These are phyloP conservation scores for Nipponacmea schrenckii DNA, from an alignment of 2,888 invertebrate genomes.

Conservation along the genomic window DNA sequence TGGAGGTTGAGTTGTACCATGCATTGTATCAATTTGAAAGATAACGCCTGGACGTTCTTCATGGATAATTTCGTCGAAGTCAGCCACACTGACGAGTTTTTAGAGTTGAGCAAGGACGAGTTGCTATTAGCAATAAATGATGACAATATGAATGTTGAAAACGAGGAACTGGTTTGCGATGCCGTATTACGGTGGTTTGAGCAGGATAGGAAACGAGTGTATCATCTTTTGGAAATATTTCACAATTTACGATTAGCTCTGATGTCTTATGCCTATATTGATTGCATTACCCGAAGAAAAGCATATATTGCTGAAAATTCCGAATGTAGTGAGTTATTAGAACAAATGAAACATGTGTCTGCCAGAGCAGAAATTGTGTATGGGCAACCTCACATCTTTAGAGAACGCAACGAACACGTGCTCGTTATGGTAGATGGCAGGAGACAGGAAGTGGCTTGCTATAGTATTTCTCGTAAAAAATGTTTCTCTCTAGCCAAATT, in stretches of 20 bases:
- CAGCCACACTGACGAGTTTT: slow-evolving; percentile 60
- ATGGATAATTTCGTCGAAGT: slow-evolving; percentile 57
- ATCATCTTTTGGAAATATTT: slow-evolving; percentile 70
- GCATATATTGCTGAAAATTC: slow-evolving; percentile 21
- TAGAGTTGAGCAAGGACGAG: slow-evolving; percentile 67
- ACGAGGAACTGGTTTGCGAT: slow-evolving; percentile 70
- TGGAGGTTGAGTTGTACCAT: slow-evolving; percentile 71
- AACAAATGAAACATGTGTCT: slow-evolving; percentile 16
- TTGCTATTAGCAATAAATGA: slow-evolving; percentile 69
- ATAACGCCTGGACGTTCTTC: slow-evolving; percentile 68
- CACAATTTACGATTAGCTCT: slow-evolving; percentile 68
- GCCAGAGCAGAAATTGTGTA: slow-evolving; percentile 12
- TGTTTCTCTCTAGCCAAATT: slow-evolving; percentile 36
- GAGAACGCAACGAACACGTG: slow-evolving; percentile 32
- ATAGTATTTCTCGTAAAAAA: slow-evolving; percentile 34
- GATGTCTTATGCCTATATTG: slow-evolving; percentile 27
- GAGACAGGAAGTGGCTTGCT: slow-evolving; percentile 36
- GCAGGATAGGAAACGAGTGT: slow-evolving; percentile 63
- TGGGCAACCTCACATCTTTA: slow-evolving; percentile 14
- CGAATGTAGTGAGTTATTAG: slow-evolving; percentile 15
- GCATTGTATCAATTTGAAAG: slow-evolving; percentile 69
- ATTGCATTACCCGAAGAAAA: slow-evolving; percentile 11
- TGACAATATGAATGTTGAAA: slow-evolving; percentile 69
- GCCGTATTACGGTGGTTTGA: slow-evolving; percentile 69
- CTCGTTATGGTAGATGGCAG: slow-evolving; percentile 38